These are phyloP conservation scores for Oenanthe oenanthe DNA, from an alignment of 2,113 vertebrate species.

Conservation along the genomic window DNA sequence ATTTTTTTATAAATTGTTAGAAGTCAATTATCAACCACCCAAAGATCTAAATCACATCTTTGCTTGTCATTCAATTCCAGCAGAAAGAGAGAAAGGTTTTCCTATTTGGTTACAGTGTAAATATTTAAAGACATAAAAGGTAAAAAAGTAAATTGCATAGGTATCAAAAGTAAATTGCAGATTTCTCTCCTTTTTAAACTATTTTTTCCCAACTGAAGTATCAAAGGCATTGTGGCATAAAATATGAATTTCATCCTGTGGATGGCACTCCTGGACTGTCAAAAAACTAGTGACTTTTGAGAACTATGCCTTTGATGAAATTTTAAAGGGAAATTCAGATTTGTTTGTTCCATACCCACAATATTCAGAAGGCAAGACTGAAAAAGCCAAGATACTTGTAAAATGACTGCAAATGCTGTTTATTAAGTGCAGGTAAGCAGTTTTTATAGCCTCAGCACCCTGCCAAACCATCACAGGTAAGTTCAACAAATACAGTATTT, in stretches of 20 bases:
- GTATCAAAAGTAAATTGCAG: conserved; percentile 24
- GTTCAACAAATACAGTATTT: conserved; percentile 18
- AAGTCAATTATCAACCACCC: conserved; percentile 24
- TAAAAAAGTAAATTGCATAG: conserved; percentile 24
- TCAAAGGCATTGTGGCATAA: conserved; percentile 5
- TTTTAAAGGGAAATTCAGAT: conserved; percentile 46
- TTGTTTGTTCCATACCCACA: conserved; percentile 13
- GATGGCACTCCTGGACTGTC: conserved; percentile 61
- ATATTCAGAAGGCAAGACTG: neutral
- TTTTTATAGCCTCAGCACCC: conserved; percentile 4
- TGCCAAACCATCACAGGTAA: neutral
- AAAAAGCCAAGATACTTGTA: neutral
- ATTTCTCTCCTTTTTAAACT: neutral
- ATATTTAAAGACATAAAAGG: neutral
- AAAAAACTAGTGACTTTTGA: neutral
- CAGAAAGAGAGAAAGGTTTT: neutral
- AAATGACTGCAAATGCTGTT: neutral
- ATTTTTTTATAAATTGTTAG: neutral
- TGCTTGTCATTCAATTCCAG: neutral
- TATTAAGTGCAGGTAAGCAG: conserved; percentile 2
- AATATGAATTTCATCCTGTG: conserved; percentile 48
- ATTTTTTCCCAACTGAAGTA: neutral
- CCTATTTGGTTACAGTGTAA: neutral
- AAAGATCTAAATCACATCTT: conserved; percentile 18
- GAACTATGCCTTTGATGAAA: neutral